phyloP scores from a whole-genome alignment of 2,113 vertebrate genomes.

The Orientallactaga bullata region DNA sequence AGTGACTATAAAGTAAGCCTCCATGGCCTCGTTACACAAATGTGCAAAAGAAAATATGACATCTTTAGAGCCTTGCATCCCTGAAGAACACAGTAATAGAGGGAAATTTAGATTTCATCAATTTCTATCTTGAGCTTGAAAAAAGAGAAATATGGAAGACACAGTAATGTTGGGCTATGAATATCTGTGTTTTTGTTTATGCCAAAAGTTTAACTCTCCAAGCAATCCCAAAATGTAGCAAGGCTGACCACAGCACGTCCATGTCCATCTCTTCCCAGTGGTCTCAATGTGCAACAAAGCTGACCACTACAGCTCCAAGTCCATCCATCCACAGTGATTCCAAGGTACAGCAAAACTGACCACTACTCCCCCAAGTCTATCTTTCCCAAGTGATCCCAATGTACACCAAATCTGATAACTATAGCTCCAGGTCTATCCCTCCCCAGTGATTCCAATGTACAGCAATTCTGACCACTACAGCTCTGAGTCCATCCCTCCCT shows the following conservation, averaged over 20 bases:
- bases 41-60: not conserved
- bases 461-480: too few relatives aligned
- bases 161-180: not conserved
- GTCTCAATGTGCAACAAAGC: too few relatives aligned
- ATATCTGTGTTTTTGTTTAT: not conserved
- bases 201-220: slow-evolving; percentile 2
- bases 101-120: slow-evolving; percentile 13
- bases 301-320: too few relatives aligned
- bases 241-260: too few relatives aligned
- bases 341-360: too few relatives aligned
- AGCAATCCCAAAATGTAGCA: not conserved
- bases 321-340: too few relatives aligned
- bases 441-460: too few relatives aligned
- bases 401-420: too few relatives aligned
- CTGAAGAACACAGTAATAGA: not conserved
- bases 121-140: slow-evolving; percentile 9
- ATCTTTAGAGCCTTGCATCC: not conserved
- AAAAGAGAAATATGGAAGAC: not conserved
- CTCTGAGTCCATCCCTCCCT: not conserved
- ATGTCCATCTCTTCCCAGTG: too few relatives aligned
- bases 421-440: too few relatives aligned
- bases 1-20: not conserved
- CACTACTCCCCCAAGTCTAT: too few relatives aligned
- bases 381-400: too few relatives aligned
- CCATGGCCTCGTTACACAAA: not conserved